phyloP scores from a whole-genome alignment of 2,113 vertebrate genomes.

The Tyto alba region DNA sequence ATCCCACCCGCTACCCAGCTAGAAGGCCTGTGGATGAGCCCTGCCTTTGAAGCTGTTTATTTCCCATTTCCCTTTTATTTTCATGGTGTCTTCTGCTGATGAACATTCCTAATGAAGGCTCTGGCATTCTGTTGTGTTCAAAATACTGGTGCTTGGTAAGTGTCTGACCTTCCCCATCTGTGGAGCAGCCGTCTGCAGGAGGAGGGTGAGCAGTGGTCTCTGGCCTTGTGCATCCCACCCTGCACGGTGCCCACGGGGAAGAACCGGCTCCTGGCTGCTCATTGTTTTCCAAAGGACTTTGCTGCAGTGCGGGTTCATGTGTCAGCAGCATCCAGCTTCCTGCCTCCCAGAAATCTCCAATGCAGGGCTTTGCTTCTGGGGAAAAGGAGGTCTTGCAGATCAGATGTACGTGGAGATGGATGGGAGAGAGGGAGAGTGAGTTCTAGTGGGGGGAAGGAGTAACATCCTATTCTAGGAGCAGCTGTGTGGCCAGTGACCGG shows the following conservation, averaged over 20 bases:
- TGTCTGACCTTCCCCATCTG: background rate
- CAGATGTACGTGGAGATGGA: background rate
- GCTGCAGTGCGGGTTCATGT: background rate
- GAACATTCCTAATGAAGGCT: background rate
- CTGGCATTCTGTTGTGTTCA: background rate
- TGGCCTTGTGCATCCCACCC: background rate
- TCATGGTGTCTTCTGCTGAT: background rate
- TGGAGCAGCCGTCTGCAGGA: background rate
- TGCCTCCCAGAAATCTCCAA: background rate
- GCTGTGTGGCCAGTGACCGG: background rate
- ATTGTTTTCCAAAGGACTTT: background rate
- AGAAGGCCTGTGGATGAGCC: background rate
- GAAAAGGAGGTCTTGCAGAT: background rate
- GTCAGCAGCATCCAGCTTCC: background rate
- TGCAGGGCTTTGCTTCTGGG: background rate
- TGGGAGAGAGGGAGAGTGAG: background rate
- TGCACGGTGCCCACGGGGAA: background rate
- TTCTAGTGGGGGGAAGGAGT: background rate
- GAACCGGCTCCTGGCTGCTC: background rate
- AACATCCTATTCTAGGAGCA: background rate
- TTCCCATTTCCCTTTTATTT: background rate
- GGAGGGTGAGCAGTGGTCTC: background rate
- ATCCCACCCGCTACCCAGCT: background rate
- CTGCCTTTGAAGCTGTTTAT: constrained; percentile 3
- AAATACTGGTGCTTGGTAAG: background rate